Percentiles rank a stretch among this genome's conserved stretches.
Evolutionary conservation across 2,797 vertebrate species (phyloP).

Genomic region (Sphenodon punctatus): DNA sequence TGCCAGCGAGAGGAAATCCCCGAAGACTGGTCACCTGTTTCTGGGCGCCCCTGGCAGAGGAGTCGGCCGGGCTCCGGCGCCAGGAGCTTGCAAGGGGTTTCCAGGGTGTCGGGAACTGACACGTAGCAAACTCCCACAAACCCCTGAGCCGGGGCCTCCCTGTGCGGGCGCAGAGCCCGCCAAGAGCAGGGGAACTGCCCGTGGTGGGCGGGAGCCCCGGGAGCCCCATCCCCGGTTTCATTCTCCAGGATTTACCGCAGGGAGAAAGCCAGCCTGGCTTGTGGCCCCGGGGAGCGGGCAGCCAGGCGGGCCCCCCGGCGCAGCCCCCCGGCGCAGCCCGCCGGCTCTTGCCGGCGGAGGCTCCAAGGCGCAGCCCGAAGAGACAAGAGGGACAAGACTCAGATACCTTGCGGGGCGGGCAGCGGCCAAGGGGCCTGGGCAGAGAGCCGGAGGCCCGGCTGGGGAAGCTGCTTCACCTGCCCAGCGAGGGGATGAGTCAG

Average conservation of each 20-base stretch:
- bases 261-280: not conserved
- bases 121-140: too few species aligned
- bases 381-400: too few species aligned
- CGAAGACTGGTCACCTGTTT: not conserved
- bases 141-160: rapidly evolving
- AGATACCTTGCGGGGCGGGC: too few species aligned
- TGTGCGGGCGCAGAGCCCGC: not conserved
- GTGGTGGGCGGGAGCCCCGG: not conserved
- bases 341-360: not conserved
- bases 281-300: too few species aligned
- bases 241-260: not conserved
- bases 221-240: not conserved
- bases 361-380: too few species aligned
- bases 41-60: too few species aligned
- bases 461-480: too few species aligned
- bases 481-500: too few species aligned
- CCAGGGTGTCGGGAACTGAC: not conserved
- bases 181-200: not conserved
- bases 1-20: not conserved
- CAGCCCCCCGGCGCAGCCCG: not conserved
- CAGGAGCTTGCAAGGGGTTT: not conserved
- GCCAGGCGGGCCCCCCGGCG: not conserved
- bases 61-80: not conserved
- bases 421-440: too few species aligned
- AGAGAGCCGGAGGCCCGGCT: too few species aligned